These are phyloP conservation scores for Cartodere bifasciata DNA, from an alignment of 2,888 invertebrate species.

Conservation along the genomic window DNA sequence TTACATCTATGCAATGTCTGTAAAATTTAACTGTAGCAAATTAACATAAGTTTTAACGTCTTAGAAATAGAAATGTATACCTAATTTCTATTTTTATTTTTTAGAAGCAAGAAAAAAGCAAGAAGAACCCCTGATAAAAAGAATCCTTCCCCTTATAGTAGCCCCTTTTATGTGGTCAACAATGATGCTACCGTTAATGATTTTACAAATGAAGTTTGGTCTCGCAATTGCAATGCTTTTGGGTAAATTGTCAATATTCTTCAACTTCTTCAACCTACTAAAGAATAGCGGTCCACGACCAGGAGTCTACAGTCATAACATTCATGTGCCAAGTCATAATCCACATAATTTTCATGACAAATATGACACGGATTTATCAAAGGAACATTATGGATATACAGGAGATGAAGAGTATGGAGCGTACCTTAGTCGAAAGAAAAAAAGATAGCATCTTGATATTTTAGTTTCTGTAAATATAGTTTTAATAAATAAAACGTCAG, in stretches of 20 bases:
- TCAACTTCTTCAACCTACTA: conserved; percentile 9
- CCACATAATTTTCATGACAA: conserved; percentile 14
- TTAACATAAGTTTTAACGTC: no score
- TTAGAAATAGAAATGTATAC: no score
- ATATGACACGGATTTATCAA: conserved; percentile 19
- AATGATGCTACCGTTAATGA: conserved; percentile 51
- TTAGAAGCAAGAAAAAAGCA: conserved; percentile 10
- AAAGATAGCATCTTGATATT: no score
- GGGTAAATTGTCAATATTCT: conserved; percentile 11
- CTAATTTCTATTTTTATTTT: conserved; percentile 10
- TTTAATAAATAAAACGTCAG: no score
- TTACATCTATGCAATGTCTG: no score
- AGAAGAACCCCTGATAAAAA: conserved; percentile 7
- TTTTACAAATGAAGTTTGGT: conserved; percentile 60
- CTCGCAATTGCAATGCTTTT: conserved; percentile 41
- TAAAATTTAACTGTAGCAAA: no score
- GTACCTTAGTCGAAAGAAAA: conserved; percentile 34
- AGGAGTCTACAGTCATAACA: conserved; percentile 11
- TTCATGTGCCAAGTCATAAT: conserved; percentile 4
- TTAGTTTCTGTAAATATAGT: no score
- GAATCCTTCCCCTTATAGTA: conserved; percentile 31
- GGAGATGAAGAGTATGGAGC: conserved; percentile 44
- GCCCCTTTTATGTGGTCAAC: conserved; percentile 59
- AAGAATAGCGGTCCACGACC: conserved; percentile 6
- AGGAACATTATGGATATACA: conserved; percentile 43